Conservation (phyloP, 2,888 invertebrate species). For the Caenorhabditis doughertyi region DNA sequence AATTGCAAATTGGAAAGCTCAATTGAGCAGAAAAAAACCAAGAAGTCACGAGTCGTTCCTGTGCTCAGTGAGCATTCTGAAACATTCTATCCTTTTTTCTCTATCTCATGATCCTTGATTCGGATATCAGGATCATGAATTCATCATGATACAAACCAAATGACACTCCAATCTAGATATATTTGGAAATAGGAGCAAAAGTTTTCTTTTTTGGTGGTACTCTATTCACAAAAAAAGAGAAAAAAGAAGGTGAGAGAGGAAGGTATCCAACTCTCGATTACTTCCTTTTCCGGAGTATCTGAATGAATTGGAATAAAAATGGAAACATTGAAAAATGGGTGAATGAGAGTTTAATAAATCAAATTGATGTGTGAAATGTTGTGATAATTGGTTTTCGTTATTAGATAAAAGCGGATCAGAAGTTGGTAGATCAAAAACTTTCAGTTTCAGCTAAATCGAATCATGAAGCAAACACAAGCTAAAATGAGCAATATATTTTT, state of each 20-base stretch:
- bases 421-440: slow-evolving; percentile 7
- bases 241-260: background rate
- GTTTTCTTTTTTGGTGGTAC: background rate
- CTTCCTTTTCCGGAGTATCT: slow-evolving; percentile 41
- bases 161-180: background rate
- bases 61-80: slow-evolving; percentile 21
- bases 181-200: background rate
- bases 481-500: too few species aligned
- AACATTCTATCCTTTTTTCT: too few species aligned
- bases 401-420: background rate
- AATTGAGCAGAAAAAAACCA: background rate
- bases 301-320: background rate
- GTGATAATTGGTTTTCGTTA: background rate
- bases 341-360: slow-evolving; percentile 24
- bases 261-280: slow-evolving; percentile 18
- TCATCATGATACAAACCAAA: slow-evolving; percentile 2
- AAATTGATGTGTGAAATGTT: slow-evolving; percentile 23
- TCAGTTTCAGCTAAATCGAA: too few species aligned
- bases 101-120: slow-evolving; percentile 38
- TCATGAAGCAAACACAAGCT: too few species aligned
- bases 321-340: background rate
- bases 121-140: slow-evolving; percentile 18
- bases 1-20: background rate
- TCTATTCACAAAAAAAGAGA: background rate
- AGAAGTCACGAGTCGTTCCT: slow-evolving; percentile 19